These are phyloP conservation scores for Cichlasoma orientale DNA, from an alignment of 2,797 vertebrate genomes.

Conservation along the genomic window DNA sequence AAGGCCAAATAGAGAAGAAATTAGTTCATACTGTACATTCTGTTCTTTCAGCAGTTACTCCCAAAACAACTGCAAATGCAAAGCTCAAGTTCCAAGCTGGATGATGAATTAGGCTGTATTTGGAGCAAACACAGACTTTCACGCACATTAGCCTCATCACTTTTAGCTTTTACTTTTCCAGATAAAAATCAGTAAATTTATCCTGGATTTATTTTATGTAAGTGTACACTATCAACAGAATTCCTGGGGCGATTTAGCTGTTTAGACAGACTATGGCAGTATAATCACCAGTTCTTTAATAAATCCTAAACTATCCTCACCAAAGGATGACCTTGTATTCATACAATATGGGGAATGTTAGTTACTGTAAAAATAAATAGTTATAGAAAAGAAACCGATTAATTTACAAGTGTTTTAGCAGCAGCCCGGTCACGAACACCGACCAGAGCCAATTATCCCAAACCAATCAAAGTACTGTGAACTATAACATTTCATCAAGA, in stretches of 20 bases:
- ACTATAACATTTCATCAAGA: background rate
- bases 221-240: slow-evolving; percentile 1
- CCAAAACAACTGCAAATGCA: slow-evolving; percentile 29
- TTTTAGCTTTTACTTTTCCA: background rate
- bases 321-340: background rate
- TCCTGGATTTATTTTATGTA: background rate
- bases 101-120: background rate
- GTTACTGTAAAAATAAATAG: background rate
- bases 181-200: slow-evolving; percentile 10
- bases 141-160: background rate
- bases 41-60: slow-evolving; percentile 29
- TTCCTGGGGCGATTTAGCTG: background rate
- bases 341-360: background rate
- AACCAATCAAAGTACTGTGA: background rate
- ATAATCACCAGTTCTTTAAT: slow-evolving; percentile 3
- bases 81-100: background rate
- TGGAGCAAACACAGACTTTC: background rate
- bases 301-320: background rate
- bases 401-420: background rate
- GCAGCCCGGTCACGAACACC: background rate
- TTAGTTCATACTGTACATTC: slow-evolving; percentile 22
- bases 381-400: no score
- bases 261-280: background rate
- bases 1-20: slow-evolving; percentile 42
- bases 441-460: background rate